Base-by-base conservation (phyloP, 1,140 invertebrate species). In the Bombyx mandarina region DNA sequence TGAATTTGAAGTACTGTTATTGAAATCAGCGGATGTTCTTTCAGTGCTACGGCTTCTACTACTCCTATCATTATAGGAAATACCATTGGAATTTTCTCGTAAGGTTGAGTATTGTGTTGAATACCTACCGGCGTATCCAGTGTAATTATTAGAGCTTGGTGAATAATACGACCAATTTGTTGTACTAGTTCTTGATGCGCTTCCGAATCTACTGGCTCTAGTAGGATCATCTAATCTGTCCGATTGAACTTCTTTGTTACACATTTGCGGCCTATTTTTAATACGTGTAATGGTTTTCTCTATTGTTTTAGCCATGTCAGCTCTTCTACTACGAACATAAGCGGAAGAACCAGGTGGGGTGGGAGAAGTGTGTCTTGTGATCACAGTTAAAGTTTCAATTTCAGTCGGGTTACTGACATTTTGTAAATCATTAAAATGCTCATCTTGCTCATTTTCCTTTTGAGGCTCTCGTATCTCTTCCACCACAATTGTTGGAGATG, bases 311-410 rank as follows among this genome's bases (percentile, higher is more conserved):
- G 93, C 92, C 60, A 93, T 90, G 60, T 94, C 93, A 0, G 92
- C 90, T 68, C 93, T 88, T 62, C 92, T 89, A 8, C 88, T 91
- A 66, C 92, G 86, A 3, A 93, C 84, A 63, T 90, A 92, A n/a
- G 90, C 82, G 7, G 91, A 91, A 10, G 90, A 90, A n/a, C 91
- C 90, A 1, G 93, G 92, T 2, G 92, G 90, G 0, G 92, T 93
- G 1, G 94, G 94, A 7, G 94, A 95, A 1, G 94, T 95, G 45
- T 91, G 92, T 64, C 94, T 87, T 0, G 93, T 94, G 0, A 93
- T 86, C 18, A 95, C 90, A 6, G 89, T 89, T 6, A 95, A 69
- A 1, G 89, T 90, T 73, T 87, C 81, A 63, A 63, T 72, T 57
- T 78, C 63, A 61, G 65, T 67, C 65, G 67, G 52, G 55, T 53